Conservation (phyloP, 2,797 vertebrate genomes). For the Melanotaenia pygmaea region DNA sequence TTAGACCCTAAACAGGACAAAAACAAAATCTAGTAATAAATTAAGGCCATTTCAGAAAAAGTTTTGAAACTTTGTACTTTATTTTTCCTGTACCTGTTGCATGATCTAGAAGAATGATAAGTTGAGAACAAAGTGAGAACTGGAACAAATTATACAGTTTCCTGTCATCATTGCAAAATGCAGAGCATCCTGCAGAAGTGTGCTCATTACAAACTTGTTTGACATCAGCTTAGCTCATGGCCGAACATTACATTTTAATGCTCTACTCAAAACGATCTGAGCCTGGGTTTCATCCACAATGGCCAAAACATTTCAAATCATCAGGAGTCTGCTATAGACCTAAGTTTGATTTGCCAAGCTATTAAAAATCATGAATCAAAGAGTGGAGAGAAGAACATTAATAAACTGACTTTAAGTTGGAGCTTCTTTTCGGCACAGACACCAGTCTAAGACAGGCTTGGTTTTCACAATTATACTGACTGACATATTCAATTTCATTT, state of each 20-base stretch:
- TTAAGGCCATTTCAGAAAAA: no score
- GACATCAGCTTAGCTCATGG: conserved; percentile 58
- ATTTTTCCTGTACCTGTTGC: conserved; percentile 23
- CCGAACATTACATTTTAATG: conserved; percentile 63
- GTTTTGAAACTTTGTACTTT: no score
- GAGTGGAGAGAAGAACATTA: conserved; percentile 61
- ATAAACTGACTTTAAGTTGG: conserved; percentile 68
- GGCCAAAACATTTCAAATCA: conserved; percentile 65
- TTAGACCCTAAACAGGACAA: no score
- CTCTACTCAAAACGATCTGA: conserved; percentile 49
- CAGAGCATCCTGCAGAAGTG: conserved; percentile 34
- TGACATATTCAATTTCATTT: conserved; percentile 85
- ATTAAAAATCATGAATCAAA: conserved; percentile 73
- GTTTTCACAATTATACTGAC: conserved; percentile 81
- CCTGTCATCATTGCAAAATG: conserved; percentile 2
- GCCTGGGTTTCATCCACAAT: conserved; percentile 52
- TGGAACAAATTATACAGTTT: not conserved
- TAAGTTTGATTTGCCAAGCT: conserved; percentile 69
- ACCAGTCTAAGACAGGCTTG: conserved; percentile 60
- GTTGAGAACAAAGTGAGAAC: conserved; percentile 9
- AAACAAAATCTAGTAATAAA: no score
- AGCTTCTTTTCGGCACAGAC: conserved; percentile 64
- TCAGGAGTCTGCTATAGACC: conserved; percentile 56
- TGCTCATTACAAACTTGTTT: conserved; percentile 68
- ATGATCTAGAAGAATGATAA: not conserved